phyloP scores from a whole-genome alignment of 2,888 invertebrate genomes.

The Cecidostiba fungosa region DNA sequence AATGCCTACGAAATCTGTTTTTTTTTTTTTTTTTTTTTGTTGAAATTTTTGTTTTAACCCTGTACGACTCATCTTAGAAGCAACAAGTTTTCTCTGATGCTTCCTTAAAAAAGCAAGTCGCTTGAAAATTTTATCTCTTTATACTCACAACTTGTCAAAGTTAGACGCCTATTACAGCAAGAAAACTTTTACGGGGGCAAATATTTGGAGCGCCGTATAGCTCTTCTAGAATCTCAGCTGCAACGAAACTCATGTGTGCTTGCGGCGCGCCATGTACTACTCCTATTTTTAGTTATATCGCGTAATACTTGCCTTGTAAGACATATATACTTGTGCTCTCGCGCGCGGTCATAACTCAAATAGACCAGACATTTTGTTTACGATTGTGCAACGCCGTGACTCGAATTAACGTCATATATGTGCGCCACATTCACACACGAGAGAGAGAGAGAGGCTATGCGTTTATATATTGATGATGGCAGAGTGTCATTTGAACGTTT shows the following conservation, averaged over 20 bases:
- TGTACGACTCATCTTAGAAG: background rate
- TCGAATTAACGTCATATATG: background rate
- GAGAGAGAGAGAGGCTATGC: background rate
- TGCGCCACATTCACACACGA: background rate
- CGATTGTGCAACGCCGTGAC: background rate
- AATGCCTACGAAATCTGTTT: too few relatives aligned
- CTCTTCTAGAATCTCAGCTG: background rate
- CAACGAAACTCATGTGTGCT: background rate
- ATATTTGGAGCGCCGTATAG: background rate
- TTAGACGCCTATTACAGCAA: background rate
- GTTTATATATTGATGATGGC: background rate
- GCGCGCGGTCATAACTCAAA: background rate
- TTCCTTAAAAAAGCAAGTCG: background rate
- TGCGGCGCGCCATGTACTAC: background rate
- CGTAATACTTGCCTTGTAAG: slow-evolving; percentile 1
- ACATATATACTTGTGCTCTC: background rate
- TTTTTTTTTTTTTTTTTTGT: too few relatives aligned
- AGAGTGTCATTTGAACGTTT: background rate
- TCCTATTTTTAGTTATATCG: slow-evolving; percentile 16
- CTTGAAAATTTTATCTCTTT: background rate
- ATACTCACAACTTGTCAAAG: background rate
- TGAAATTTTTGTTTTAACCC: background rate
- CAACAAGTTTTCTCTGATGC: background rate
- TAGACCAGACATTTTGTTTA: background rate
- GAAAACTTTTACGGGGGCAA: background rate